Evolutionary conservation across 2,888 invertebrate genomes (phyloP), one percentile per base, ranked within the genome.

Genomic region (Xestobium rufovillosum): DNA sequence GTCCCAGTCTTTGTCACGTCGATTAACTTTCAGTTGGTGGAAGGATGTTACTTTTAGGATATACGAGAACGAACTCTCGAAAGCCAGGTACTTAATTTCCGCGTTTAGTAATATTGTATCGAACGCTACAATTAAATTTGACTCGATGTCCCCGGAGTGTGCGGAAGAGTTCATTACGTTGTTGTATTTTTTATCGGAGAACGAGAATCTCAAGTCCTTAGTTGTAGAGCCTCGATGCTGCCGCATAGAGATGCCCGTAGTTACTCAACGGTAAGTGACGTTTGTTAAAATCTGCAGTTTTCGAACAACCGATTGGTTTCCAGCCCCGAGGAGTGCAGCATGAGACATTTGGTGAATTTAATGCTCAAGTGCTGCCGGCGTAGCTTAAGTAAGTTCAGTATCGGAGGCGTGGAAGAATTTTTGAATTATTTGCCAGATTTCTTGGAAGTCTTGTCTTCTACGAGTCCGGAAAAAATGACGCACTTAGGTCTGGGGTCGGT

Each of bases 401-500:
- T 66, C 41, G 67, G 67, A 36, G 61, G 64, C 42, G 50, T 61
- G 34, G 66, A 66, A 49, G 61, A 63, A 41, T 48, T 67, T 33
- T 57, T 60, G 34, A 49, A 58, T 32, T 53, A 55, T 43, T 47
- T 60, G 28, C 57, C 61, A 31, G 52, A 59, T 36, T 52, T 59
- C 39, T 42, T 61, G 35, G 45, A 50, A 36, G 47, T 58, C 23
- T 41, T 66, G 28, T 59, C 63, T 34, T 51, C 60, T 39, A 55
- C 61, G 32, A 64, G 65, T 42, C 67, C 77, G 30, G 68, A 71
- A 48, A 71, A 73, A 39, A 59, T 84, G 31, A 69, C 72, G 40
- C 69, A 73, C 44, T 66, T 84, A 27, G 79, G 81, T 50, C 64
- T 84, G 49, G 80, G 82, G 45, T 80, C 81, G 33, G 74, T 84